Evolutionary conservation across 1,140 invertebrate genomes (phyloP).

Genomic region (Rhopalosiphum maidis): DNA sequence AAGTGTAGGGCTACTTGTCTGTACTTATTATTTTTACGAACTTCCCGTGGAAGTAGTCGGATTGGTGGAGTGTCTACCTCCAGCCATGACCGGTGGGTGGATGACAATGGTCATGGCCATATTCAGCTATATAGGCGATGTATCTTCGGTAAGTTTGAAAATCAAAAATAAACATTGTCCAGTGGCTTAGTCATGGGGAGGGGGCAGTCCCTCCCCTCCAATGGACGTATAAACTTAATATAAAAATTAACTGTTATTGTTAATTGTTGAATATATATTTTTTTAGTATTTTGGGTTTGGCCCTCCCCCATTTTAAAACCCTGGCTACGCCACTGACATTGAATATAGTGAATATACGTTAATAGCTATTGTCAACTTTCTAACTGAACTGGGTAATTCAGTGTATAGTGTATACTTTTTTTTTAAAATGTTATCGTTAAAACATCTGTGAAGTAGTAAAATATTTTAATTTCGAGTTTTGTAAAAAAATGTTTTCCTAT

Average conservation of each 20-base stretch:
- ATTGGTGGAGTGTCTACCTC: constrained; percentile 77
- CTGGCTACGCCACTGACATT: no score
- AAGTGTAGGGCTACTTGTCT: constrained; percentile 76
- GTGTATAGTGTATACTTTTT: not conserved
- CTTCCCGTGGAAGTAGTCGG: constrained; percentile 77
- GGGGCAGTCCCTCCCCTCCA: no score
- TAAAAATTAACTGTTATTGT: no score
- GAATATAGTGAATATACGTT: not conserved
- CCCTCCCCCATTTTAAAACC: no score
- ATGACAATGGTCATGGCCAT: constrained; percentile 88
- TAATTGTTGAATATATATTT: no score
- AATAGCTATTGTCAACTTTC: not conserved
- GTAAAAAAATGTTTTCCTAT: no score
- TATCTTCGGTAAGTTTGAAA: constrained; percentile 69
- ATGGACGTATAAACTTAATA: no score
- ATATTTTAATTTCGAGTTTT: not conserved
- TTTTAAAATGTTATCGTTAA: not conserved
- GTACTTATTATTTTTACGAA: constrained; percentile 74
- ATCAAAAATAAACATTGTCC: not conserved
- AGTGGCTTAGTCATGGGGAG: no score
- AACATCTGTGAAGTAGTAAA: not conserved
- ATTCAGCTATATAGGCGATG: constrained; percentile 87
- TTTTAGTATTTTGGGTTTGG: no score
- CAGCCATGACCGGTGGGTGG: constrained; percentile 81
- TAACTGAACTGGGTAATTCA: not conserved